These are phyloP conservation scores for Euthynnus affinis DNA, from an alignment of 2,797 vertebrate genomes.

Conservation along the genomic window DNA sequence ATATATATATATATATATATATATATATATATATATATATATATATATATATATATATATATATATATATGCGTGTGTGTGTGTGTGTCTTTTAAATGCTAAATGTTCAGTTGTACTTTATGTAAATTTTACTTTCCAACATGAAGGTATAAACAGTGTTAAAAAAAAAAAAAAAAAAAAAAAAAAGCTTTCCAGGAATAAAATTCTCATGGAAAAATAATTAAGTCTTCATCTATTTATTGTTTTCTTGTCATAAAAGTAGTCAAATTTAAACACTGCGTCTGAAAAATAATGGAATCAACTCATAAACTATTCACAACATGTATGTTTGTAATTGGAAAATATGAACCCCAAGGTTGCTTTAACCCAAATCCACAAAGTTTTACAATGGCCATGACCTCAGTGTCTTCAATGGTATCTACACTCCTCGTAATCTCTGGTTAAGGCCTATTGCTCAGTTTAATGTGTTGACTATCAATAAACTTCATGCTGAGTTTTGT, in stretches of 20 bases:
- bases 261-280: not conserved
- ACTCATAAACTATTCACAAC: not conserved
- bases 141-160: too few species aligned
- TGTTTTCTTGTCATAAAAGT: not conserved
- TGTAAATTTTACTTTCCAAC: too few species aligned
- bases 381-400: too few species aligned
- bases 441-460: conserved; percentile 30
- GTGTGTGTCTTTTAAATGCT: too few species aligned
- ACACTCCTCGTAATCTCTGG: not conserved
- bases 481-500: conserved; percentile 2
- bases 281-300: not conserved
- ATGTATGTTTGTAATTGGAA: too few species aligned
- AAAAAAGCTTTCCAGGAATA: not conserved
- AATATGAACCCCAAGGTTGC: not conserved
- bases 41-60: too few species aligned
- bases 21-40: too few species aligned
- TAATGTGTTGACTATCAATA: conserved; percentile 24
- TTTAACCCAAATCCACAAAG: not conserved
- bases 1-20: too few species aligned
- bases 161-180: not conserved
- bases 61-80: too few species aligned
- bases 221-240: not conserved
- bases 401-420: too few species aligned
- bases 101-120: too few species aligned
- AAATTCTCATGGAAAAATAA: too few species aligned